A percentile compares a stretch with the other conserved stretches of the same genome.
phyloP scores from a whole-genome alignment of 1,140 invertebrate species.

The Lordiphosa clarofinis region DNA sequence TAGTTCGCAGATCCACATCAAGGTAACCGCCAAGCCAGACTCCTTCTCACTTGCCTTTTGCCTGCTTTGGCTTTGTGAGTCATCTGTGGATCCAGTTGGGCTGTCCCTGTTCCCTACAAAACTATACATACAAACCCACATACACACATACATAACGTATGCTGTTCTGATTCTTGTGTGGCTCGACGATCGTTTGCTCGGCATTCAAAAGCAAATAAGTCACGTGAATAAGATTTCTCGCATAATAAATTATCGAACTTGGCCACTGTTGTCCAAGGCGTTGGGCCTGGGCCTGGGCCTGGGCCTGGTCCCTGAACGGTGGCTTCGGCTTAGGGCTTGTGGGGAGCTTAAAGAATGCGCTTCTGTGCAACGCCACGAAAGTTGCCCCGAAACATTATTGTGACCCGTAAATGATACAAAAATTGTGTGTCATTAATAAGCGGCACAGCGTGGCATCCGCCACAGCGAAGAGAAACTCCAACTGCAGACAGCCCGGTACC shows the following conservation, averaged over 20 bases:
- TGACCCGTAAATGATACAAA: conserved; percentile 79
- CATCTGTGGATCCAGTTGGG: conserved; percentile 10
- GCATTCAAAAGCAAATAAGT: conserved; percentile 79
- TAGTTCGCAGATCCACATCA: conserved; percentile 48
- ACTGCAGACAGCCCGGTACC: conserved; percentile 28
- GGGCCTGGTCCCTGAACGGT: background rate
- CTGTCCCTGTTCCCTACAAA: no score
- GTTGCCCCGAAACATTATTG: conserved; percentile 60
- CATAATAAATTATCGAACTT: conserved; percentile 77
- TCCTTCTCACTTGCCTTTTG: background rate
- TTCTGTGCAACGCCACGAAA: conserved; percentile 64
- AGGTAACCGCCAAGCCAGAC: conserved; percentile 48
- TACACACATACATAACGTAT: conserved; percentile 11
- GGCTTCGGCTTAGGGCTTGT: background rate
- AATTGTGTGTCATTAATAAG: conserved; percentile 78
- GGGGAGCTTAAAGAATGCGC: conserved; percentile 42
- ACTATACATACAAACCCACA: no score
- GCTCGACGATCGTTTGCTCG: conserved; percentile 31
- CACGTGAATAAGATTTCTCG: conserved; percentile 79
- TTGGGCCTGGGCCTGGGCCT: no score
- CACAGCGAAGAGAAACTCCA: conserved; percentile 21
- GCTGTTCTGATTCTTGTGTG: conserved; percentile 45
- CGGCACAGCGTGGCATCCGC: conserved; percentile 57
- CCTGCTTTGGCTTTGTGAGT: conserved; percentile 12
- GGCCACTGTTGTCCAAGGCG: conserved; percentile 18